These are phyloP conservation scores for Hirtodrosophila confusa DNA, from an alignment of 2,888 invertebrate species.

Conservation along the genomic window DNA sequence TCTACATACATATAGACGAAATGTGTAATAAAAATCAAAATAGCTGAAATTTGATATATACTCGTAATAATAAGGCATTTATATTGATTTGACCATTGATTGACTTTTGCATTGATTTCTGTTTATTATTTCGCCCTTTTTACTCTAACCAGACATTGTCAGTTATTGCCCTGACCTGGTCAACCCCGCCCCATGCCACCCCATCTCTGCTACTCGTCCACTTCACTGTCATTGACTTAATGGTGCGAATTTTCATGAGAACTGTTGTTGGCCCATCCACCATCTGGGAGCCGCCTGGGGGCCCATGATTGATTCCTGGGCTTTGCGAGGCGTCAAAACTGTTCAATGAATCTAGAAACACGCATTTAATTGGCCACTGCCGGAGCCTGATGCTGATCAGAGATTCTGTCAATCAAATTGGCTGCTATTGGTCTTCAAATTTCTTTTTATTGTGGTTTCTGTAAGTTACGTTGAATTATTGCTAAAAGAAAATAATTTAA, in stretches of 20 bases:
- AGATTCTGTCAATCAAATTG: constrained; percentile 72
- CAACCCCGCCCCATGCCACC: background rate
- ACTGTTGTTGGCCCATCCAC: constrained; percentile 27
- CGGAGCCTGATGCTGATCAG: constrained; percentile 37
- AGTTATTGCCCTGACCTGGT: constrained; percentile 39
- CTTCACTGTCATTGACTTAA: constrained; percentile 59
- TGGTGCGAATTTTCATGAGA: constrained; percentile 77
- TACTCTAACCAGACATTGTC: constrained; percentile 27
- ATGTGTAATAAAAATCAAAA: constrained; percentile 1
- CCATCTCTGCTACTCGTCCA: background rate
- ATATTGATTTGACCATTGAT: constrained; percentile 77
- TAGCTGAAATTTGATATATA: constrained; percentile 24
- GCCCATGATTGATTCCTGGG: constrained; percentile 69
- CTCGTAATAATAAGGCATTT: constrained; percentile 56
- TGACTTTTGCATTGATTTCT: constrained; percentile 71
- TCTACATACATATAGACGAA: background rate
- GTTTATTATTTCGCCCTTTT: constrained; percentile 67
- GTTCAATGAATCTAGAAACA: constrained; percentile 71
- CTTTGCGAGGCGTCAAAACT: constrained; percentile 52
- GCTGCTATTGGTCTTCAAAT: background rate
- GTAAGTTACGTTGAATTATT: constrained; percentile 49
- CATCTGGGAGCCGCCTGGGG: constrained; percentile 14
- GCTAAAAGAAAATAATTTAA: constrained; percentile 59
- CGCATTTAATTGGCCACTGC: constrained; percentile 67
- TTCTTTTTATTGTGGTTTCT: constrained; percentile 24